These are phyloP conservation scores for Hirtodrosophila confusa DNA, from an alignment of 2,888 invertebrate species.

Conservation along the genomic window DNA sequence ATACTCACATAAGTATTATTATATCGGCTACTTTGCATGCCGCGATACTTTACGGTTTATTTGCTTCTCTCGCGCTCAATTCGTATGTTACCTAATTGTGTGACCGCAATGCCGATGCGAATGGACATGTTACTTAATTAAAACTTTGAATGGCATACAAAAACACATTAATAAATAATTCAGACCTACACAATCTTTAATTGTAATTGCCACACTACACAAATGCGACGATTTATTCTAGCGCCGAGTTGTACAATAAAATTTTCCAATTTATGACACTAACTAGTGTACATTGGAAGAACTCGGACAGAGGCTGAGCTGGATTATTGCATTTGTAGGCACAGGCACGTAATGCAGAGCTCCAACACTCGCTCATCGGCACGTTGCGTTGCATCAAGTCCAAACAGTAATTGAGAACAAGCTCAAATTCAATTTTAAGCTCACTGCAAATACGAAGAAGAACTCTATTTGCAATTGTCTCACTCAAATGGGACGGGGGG, in stretches of 20 bases:
- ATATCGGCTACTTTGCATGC: constrained; percentile 64
- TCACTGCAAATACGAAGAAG: constrained; percentile 8
- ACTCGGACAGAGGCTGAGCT: constrained; percentile 14
- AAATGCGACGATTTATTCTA: constrained; percentile 29
- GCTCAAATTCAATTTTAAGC: constrained; percentile 34
- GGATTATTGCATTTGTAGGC: constrained; percentile 27
- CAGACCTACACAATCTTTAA: constrained; percentile 27
- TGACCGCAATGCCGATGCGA: constrained; percentile 54
- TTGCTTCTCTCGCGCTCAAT: constrained; percentile 35
- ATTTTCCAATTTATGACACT: constrained; percentile 35
- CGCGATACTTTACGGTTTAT: constrained; percentile 46
- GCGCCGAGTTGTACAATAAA: constrained; percentile 22
- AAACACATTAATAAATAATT: constrained; percentile 34
- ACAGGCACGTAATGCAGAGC: constrained; percentile 1
- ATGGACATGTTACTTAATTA: constrained; percentile 65
- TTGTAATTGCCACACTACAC: constrained; percentile 8
- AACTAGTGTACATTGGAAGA: constrained; percentile 51
- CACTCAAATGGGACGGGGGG: no score
- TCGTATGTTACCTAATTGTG: constrained; percentile 54
- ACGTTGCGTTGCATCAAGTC: constrained; percentile 33
- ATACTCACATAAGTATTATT: constrained; percentile 8
- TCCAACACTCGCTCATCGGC: constrained; percentile 10
- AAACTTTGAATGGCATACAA: constrained; percentile 29
- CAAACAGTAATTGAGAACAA: constrained; percentile 35
- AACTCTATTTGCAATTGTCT: constrained; percentile 21